Evolutionary conservation across 1,140 invertebrate species (phyloP).

Genomic region (Neodiprion pinetum): DNA sequence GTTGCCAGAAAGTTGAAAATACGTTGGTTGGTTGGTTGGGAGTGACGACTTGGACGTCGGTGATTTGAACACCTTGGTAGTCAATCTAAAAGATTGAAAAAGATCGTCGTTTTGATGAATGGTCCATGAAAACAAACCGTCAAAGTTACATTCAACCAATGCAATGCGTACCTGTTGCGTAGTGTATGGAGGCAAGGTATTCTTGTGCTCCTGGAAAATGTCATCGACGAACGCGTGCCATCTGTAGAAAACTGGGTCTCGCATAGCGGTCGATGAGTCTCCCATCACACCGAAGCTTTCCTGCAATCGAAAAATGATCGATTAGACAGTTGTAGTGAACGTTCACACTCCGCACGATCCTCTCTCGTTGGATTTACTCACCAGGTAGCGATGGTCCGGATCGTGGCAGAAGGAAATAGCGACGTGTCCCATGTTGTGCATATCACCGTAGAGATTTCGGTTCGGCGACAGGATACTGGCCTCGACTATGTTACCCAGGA

Average conservation of each 20-base stretch:
- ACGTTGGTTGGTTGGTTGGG: constrained; percentile 61
- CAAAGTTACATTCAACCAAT: neutral
- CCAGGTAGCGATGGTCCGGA: constrained; percentile 74
- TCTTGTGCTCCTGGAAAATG: constrained; percentile 80
- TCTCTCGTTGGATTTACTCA: constrained; percentile 41
- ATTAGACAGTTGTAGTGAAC: neutral
- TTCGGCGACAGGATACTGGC: constrained; percentile 74
- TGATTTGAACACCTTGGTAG: constrained; percentile 69
- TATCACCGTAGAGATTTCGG: constrained; percentile 72
- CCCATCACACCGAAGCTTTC: constrained; percentile 74
- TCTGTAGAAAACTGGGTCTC: constrained; percentile 86
- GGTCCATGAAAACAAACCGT: neutral
- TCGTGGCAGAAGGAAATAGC: constrained; percentile 75
- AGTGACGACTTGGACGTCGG: constrained; percentile 60
- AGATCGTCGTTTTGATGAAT: neutral
- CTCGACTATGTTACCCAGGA: constrained; percentile 83
- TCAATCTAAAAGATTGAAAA: constrained; percentile 61
- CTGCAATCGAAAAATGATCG: constrained; percentile 39
- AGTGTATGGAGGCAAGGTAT: constrained; percentile 69
- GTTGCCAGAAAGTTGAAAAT: constrained; percentile 75
- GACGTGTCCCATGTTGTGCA: constrained; percentile 77
- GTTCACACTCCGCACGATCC: neutral
- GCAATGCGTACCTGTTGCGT: constrained; percentile 59
- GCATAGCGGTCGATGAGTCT: constrained; percentile 77
- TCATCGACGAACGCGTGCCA: constrained; percentile 84